These are phyloP conservation scores for Zalophus californianus DNA, from an alignment of 2,797 vertebrate genomes.

Conservation along the genomic window DNA sequence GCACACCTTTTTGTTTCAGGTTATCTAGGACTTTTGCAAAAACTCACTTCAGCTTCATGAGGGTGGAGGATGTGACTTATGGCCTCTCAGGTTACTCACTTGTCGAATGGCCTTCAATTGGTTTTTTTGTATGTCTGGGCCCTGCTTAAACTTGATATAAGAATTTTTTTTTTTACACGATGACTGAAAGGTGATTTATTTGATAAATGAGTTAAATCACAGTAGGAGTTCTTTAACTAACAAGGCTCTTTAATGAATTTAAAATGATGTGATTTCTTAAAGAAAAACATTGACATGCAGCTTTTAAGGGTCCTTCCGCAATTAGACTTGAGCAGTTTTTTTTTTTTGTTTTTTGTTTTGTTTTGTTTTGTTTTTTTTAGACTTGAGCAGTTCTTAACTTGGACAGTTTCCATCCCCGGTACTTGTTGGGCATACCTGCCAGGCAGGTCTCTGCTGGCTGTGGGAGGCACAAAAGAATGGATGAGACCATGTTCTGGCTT, in stretches of 20 bases:
- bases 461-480: background rate
- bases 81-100: background rate
- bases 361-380: too few relatives aligned
- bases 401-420: background rate
- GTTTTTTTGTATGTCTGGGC: slow-evolving; percentile 17
- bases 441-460: background rate
- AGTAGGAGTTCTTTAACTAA: slow-evolving; percentile 42
- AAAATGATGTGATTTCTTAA: slow-evolving; percentile 17
- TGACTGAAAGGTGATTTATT: slow-evolving; percentile 45
- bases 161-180: background rate
- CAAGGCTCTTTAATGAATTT: slow-evolving; percentile 31
- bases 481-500: background rate
- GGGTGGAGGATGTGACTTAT: background rate
- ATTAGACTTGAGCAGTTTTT: slow-evolving; percentile 12
- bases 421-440: background rate
- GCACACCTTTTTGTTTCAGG: background rate
- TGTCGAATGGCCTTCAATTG: background rate
- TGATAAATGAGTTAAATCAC: slow-evolving; percentile 30
- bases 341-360: too few relatives aligned
- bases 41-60: background rate
- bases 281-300: background rate
- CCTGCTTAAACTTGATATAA: background rate
- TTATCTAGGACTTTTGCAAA: slow-evolving; percentile 10
- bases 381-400: slow-evolving; percentile 17
- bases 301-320: background rate